A percentile compares a stretch with the other conserved stretches of the same genome.
phyloP scores from a whole-genome alignment of 2,113 vertebrate genomes.

The Bos indicus region DNA sequence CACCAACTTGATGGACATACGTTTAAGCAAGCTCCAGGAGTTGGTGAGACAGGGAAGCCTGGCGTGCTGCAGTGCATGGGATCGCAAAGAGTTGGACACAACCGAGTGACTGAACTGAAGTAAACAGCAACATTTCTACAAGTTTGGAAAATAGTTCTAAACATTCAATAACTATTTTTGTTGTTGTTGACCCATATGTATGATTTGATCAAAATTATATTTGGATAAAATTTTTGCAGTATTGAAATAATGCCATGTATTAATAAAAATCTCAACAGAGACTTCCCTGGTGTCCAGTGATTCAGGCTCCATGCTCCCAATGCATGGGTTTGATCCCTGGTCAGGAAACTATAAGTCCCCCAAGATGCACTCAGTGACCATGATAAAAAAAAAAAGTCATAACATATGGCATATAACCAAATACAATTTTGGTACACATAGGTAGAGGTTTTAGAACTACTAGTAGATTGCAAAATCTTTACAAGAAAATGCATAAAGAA shows the following conservation, averaged over 20 bases:
- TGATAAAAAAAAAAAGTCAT: neutral
- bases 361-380: neutral
- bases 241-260: neutral
- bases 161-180: neutral
- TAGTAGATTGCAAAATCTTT: neutral
- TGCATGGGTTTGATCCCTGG: neutral
- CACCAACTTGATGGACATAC: neutral
- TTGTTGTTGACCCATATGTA: neutral
- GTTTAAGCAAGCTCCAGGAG: neutral
- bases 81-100: fast-evolving
- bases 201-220: neutral
- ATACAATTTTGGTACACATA: neutral
- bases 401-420: neutral
- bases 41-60: neutral
- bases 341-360: neutral
- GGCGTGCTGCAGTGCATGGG: neutral
- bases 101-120: neutral
- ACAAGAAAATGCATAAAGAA: neutral
- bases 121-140: neutral
- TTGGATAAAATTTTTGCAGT: neutral
- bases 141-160: neutral
- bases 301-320: neutral
- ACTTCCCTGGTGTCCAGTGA: neutral
- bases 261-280: neutral
- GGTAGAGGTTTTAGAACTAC: neutral